These are phyloP conservation scores for Ostrea edulis DNA, from an alignment of 1,140 invertebrate species.

Conservation along the genomic window DNA sequence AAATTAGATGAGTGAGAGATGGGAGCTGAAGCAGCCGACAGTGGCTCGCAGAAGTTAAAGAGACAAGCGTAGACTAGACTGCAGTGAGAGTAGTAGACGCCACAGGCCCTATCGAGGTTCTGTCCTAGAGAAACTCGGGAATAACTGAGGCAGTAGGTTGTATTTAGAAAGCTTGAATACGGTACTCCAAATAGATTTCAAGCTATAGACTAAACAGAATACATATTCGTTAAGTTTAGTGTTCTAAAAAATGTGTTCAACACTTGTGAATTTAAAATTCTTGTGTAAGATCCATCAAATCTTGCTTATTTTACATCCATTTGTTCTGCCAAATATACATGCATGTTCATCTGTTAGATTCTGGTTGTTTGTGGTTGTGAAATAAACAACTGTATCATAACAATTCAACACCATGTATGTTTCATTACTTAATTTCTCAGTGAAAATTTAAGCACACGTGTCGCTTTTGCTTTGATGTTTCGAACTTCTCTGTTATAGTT, in stretches of 20 bases:
- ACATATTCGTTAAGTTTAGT: background rate
- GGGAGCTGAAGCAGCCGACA: background rate
- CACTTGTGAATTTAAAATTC: background rate
- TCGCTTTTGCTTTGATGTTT: too few species aligned
- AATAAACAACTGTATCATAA: background rate
- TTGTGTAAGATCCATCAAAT: too few species aligned
- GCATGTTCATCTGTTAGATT: background rate
- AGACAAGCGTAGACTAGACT: background rate
- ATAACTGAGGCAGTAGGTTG: background rate
- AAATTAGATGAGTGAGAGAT: slow-evolving; percentile 84
- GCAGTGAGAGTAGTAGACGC: background rate
- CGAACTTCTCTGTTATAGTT: background rate
- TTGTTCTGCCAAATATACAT: background rate
- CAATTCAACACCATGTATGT: background rate
- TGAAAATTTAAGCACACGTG: too few species aligned
- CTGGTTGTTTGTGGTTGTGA: background rate
- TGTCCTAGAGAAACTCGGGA: background rate
- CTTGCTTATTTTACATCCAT: too few species aligned
- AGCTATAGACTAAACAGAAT: background rate
- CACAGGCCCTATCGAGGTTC: background rate
- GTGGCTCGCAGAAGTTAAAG: too few species aligned
- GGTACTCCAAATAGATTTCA: background rate
- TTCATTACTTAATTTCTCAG: too few species aligned
- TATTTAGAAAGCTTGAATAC: background rate
- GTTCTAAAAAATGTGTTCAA: background rate